A percentile compares a stretch with the other conserved stretches of the same genome.
phyloP scores from a whole-genome alignment of 2,797 vertebrate genomes.

The Kryptopterus vitreolus region DNA sequence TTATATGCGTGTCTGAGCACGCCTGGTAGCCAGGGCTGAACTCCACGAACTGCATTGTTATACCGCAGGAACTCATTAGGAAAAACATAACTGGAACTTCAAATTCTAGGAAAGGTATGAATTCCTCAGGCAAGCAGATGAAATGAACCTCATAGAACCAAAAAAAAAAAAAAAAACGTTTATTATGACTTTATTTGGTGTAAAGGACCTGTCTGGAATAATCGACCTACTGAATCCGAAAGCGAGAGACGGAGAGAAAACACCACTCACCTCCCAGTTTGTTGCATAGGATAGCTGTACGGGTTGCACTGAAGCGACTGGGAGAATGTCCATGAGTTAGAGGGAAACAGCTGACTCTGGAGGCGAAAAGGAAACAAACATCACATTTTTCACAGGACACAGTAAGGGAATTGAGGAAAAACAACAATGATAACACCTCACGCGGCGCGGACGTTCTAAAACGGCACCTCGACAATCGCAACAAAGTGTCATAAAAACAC shows the following conservation, averaged over 20 bases:
- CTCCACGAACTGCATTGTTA: constrained; percentile 35
- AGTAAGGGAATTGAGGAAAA: constrained; percentile 4
- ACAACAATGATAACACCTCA: constrained; percentile 16
- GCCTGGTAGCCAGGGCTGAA: constrained; percentile 21
- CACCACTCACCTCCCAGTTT: constrained; percentile 54
- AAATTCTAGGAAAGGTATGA: neutral
- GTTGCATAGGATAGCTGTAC: constrained; percentile 56
- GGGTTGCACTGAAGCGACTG: constrained; percentile 52
- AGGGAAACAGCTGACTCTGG: constrained; percentile 51
- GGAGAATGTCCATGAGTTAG: constrained; percentile 49
- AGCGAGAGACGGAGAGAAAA: no score
- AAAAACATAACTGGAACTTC: neutral
- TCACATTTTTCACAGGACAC: constrained; percentile 40
- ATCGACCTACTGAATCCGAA: neutral
- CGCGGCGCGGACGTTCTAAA: neutral
- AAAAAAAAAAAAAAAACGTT: no score
- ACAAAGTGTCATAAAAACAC: neutral
- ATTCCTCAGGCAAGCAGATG: neutral
- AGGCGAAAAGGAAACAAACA: constrained; percentile 53
- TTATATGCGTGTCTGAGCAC: constrained; percentile 37
- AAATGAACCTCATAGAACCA: no score
- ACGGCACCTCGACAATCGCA: neutral
- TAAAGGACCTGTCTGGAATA: neutral
- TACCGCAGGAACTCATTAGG: neutral
- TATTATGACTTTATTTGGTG: neutral